Conservation (phyloP, 2,797 vertebrate genomes). For the Cossypha niveicapilla region DNA sequence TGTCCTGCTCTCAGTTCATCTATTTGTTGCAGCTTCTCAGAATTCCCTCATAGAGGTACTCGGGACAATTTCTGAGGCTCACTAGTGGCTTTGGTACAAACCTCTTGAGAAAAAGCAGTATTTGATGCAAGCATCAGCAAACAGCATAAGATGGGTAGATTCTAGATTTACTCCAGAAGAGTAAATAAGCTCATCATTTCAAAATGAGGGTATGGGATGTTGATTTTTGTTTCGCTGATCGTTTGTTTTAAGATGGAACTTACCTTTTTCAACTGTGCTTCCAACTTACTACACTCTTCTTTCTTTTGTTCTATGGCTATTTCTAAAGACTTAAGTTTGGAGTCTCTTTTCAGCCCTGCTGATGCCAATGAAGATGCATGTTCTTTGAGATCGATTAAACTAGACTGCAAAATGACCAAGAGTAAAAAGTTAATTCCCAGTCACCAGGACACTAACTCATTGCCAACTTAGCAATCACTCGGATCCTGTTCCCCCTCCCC, state of each 20-base stretch:
- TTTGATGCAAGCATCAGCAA: conserved; percentile 69
- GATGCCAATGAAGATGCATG: conserved; percentile 96
- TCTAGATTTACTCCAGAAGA: conserved; percentile 26
- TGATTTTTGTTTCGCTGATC: not conserved
- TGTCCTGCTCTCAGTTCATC: not conserved
- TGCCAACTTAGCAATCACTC: not conserved
- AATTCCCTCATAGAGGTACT: conserved; percentile 13
- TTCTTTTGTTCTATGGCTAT: conserved; percentile 99
- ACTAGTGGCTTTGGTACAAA: conserved; percentile 44
- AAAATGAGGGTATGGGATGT: not conserved
- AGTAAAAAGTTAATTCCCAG: conserved; percentile 62
- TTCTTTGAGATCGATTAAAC: conserved; percentile 97
- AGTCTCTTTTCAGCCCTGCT: conserved; percentile 95
- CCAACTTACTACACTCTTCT: conserved; percentile 99
- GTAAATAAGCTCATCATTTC: not conserved
- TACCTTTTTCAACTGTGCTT: conserved; percentile 99
- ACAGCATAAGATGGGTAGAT: conserved; percentile 34
- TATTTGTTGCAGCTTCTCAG: conserved; percentile 35
- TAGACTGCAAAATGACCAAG: conserved; percentile 85
- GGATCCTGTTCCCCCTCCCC: conserved; percentile 44
- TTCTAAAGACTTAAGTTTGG: conserved; percentile 97
- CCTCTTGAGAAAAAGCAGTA: conserved; percentile 7
- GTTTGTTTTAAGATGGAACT: conserved; percentile 39
- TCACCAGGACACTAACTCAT: conserved; percentile 8
- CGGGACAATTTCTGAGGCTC: conserved; percentile 50